Conservation (phyloP, 2,113 vertebrate genomes). For the Malurus alboscapulatus region DNA sequence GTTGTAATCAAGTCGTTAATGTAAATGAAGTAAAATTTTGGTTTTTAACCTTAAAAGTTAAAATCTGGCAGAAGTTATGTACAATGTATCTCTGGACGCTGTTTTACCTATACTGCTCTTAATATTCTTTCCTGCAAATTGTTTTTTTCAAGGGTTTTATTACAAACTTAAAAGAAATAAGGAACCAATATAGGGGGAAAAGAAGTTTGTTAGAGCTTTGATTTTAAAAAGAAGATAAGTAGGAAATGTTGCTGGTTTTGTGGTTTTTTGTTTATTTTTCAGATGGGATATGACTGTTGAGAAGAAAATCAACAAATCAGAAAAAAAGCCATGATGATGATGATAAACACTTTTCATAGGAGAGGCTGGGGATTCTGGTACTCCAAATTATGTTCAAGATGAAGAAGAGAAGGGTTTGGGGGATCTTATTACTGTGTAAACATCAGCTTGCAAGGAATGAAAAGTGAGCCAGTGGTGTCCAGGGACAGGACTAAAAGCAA, state of each 20-base stretch:
- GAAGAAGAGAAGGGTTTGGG: background rate
- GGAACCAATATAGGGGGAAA: fast-evolving
- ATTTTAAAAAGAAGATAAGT: background rate
- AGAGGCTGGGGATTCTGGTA: background rate
- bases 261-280: background rate
- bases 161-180: background rate
- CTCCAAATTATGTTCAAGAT: background rate
- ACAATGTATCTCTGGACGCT: background rate
- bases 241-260: background rate
- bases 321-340: background rate
- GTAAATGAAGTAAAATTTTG: background rate
- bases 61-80: background rate
- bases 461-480: background rate
- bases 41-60: background rate
- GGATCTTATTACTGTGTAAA: background rate
- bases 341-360: background rate
- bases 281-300: fast-evolving
- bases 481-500: background rate
- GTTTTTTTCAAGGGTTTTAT: background rate
- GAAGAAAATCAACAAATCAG: background rate
- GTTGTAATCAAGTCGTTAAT: background rate
- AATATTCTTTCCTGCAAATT: background rate
- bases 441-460: background rate
- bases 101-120: background rate
- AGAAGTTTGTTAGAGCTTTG: background rate